Evolutionary conservation across 2,113 vertebrate genomes (phyloP), one percentile per base, ranked within the genome.

Genomic region (Serinus canaria): DNA sequence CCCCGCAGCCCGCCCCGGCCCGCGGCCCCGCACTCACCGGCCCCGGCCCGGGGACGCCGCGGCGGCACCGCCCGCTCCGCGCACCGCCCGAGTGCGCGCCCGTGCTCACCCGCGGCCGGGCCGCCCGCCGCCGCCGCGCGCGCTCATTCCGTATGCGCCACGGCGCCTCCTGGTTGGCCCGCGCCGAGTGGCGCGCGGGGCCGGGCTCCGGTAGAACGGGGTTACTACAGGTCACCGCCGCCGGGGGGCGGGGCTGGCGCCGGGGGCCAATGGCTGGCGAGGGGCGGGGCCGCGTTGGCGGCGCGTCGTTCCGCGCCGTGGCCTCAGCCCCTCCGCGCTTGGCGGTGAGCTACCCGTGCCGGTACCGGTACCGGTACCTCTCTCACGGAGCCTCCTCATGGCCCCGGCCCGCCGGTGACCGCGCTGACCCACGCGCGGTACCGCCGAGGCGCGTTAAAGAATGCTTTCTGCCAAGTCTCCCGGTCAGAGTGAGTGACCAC

Each of bases 391-490:
- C 53, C 21, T 5, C 15, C 5, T 0, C 0, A 3, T 1, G 37
- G 44, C 25, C 25, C 35, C 44, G 21, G 31, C 22, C 39, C 22
- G n/a, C 10, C n/a, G 3, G 52, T 9, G 8, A 0, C 6, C 16
- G 52, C 25, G 2, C 4, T 9, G 15, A 13, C 33, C 33, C 27
- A 11, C 17, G 9, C 39, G 11, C 13, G 3, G 43, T 11, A 2
- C 49, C 15, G 52, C 63, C 27, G 35, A 9, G 9, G 24, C 15
- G 33, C 18, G 3, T 33, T 35, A 15, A 25, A 7, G 8, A 4
- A 3, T 3, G 8, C 4, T 18, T 28, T 18, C 25, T 37, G 44
- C 37, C 17, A 0, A 1, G 43, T 2, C 0, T n/a, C 22, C n/a
- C 6, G 6, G 10, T 23, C 12, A 7, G 13, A 19, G 46, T 0